Base-by-base conservation (phyloP, 1,140 invertebrate species). In the Stegodyphus dumicola region DNA sequence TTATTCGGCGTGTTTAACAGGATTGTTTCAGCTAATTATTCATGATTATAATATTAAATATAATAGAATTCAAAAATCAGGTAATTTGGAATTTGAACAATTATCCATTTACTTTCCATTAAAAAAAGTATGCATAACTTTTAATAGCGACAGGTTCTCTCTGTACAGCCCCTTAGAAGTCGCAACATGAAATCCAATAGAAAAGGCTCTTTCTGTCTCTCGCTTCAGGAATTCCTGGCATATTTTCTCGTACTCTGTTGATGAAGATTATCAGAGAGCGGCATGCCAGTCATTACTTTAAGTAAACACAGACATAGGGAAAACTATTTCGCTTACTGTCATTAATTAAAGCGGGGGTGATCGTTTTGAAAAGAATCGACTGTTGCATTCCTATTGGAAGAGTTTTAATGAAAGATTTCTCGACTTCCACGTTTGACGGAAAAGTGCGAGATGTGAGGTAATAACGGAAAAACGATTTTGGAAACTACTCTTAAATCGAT, bases 241-340 rank as follows among this genome's bases (percentile, higher is more conserved):
- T 83, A 83, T 83, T 83, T 75, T 83, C 48, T 18, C 15, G 52
- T 67, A 52, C 64, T 52, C 13, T 7, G 10, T 77, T 74, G 80
- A 83, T 74, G 80, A 83, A 83, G 80, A 83, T 83, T 75, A 83
- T 83, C 80, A 83, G 66, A 74, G 80, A 74, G 60, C 54, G 48
- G 56, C 48, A 65, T 75, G 70, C 60, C 71, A 66, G 53, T 74
- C 80, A 75, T 83, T 83, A 83, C 80, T 75, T 53, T 17, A 83
- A 83, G 71, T 83, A 83, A 83, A 83, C 80, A 83, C 60, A n/a
- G 48, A 49, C 33, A 33, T 52, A 60, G 49, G 15, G 60, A 65
- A 83, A 83, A 83, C 70, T 83, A 83, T 83, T 83, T 83, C 70
- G 53, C 71, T 15, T 70, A 53, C 80, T 74, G 53, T 48, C 80